Evolutionary conservation across 2,888 invertebrate genomes (phyloP).

Genomic region (Microctonus aethiopoides): DNA sequence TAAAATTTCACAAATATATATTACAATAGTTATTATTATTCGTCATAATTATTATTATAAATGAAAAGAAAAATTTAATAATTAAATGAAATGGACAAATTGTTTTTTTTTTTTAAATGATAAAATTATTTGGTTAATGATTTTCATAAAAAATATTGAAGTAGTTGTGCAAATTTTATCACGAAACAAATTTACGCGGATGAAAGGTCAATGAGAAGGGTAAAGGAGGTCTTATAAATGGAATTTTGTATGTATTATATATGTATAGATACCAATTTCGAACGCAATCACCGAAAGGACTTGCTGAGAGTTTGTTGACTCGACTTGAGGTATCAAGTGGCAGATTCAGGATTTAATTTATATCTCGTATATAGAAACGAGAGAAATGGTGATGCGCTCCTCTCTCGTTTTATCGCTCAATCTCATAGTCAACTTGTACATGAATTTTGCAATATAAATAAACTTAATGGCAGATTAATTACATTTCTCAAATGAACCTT

Average conservation of each 20-base stretch:
- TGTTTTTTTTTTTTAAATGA: neutral
- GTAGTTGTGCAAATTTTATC: constrained; percentile 10
- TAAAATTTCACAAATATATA: neutral
- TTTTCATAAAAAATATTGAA: neutral
- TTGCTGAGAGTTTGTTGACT: constrained; percentile 33
- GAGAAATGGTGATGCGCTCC: constrained; percentile 35
- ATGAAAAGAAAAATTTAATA: neutral
- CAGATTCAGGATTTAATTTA: constrained; percentile 35
- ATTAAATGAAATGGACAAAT: neutral
- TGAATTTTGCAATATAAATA: constrained; percentile 9
- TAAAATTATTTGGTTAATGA: neutral
- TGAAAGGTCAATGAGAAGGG: constrained; percentile 29
- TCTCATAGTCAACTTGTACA: neutral
- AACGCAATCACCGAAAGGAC: constrained; percentile 27
- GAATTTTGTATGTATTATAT: constrained; percentile 9
- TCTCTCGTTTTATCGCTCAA: constrained; percentile 10
- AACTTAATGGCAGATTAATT: constrained; percentile 31
- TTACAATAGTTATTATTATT: too few species aligned
- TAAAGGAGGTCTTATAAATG: constrained; percentile 19
- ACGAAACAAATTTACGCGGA: constrained; percentile 1
- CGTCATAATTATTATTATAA: neutral
- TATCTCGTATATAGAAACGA: constrained; percentile 29
- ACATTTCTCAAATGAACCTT: constrained; percentile 25
- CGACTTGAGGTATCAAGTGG: constrained; percentile 28
- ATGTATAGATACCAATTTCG: constrained; percentile 26